phyloP scores from a whole-genome alignment of 2,113 vertebrate species.

The Actinemys pallida region DNA sequence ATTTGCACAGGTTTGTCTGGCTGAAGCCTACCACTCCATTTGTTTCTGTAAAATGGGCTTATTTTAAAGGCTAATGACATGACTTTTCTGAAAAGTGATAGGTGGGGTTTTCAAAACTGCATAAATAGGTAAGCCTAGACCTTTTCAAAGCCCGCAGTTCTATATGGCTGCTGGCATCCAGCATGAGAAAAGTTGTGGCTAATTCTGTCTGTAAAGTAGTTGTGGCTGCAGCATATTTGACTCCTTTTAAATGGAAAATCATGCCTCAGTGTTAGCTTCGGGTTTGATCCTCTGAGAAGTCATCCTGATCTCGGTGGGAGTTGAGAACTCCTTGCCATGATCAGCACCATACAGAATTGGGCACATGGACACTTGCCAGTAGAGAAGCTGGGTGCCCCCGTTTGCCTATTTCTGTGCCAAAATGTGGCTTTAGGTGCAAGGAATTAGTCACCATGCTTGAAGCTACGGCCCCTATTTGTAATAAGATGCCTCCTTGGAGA shows the following conservation, averaged over 20 bases:
- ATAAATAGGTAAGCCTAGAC: accelerated
- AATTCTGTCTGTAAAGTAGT: background rate
- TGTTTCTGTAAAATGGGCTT: background rate
- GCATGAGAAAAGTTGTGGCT: accelerated
- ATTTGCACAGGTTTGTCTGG: background rate
- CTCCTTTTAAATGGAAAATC: accelerated
- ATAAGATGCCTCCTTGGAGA: background rate
- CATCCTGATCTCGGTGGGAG: background rate
- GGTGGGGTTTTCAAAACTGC: background rate
- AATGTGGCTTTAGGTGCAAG: background rate
- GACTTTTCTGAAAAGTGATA: background rate
- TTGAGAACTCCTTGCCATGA: background rate
- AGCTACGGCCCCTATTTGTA: background rate
- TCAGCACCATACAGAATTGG: background rate
- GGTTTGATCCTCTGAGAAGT: background rate
- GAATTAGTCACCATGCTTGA: background rate
- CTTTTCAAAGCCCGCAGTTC: background rate
- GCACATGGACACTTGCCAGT: background rate
- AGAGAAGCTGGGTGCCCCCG: background rate
- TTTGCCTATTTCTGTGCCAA: background rate
- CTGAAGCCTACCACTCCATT: background rate
- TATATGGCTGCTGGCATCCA: background rate
- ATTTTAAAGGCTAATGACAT: background rate
- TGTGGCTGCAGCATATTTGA: accelerated
- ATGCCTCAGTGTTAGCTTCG: accelerated